Evolutionary conservation across 2,113 vertebrate genomes (phyloP).

Genomic region (Labrus mixtus): DNA sequence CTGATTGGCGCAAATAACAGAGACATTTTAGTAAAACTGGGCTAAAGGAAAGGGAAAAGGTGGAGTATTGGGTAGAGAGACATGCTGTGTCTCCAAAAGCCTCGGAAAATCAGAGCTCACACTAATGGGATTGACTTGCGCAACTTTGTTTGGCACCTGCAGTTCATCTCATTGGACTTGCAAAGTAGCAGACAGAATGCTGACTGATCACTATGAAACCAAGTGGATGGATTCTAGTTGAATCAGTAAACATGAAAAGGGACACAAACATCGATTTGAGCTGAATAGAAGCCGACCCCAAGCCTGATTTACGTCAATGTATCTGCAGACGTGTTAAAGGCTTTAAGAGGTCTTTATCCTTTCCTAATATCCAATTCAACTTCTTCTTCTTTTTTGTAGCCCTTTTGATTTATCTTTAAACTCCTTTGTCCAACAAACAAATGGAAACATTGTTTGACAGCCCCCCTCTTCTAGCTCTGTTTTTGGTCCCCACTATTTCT

Average conservation of each 20-base stretch:
- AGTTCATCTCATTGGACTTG: background rate
- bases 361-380: background rate
- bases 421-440: too few relatives aligned
- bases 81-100: background rate
- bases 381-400: background rate
- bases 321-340: background rate
- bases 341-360: background rate
- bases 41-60: too few relatives aligned
- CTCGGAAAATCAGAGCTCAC: background rate
- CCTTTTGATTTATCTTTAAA: too few relatives aligned
- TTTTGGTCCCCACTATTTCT: too few relatives aligned
- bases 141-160: background rate
- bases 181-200: background rate
- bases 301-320: background rate
- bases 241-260: background rate
- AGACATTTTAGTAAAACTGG: background rate
- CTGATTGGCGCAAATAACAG: background rate
- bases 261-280: background rate
- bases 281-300: too few relatives aligned
- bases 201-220: background rate
- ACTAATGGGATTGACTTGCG: background rate
- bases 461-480: too few relatives aligned
- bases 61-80: background rate
- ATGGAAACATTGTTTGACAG: too few relatives aligned
- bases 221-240: background rate